Evolutionary conservation across 2,113 vertebrate species (phyloP), one percentile per base, ranked within the genome.

Genomic region (Planiliza haematocheilus): DNA sequence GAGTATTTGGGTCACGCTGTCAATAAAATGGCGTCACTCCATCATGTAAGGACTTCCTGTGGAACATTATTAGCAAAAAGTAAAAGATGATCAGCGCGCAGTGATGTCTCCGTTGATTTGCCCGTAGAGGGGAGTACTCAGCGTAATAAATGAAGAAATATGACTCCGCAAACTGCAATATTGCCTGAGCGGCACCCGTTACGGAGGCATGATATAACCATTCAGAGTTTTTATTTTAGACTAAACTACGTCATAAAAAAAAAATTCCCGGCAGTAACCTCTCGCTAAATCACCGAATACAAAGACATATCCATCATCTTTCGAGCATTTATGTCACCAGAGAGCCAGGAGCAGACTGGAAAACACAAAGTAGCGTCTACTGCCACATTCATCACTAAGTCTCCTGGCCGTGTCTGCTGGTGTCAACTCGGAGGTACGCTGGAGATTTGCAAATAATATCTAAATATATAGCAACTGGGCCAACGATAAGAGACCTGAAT

Each of bases 161-260:
- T 83, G 34, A 61, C 59, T 8, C 76, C 14, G 64, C 17, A 7
- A 84, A 76, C 70, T 65, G 56, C 59, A 68, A 70, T 78, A 56
- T 36, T 52, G 64, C 60, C 55, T 65, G 45, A 78, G 63, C 41
- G 55, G 77, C 77, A 69, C 79, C 55, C 16, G 2, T 77, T 88
- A 78, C 49, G 74, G 61, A 79, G 64, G 61, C 43, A 43, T 50
- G 37, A 76, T 81, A 80, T 74, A 77, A 77, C 82, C 80, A 82
- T 81, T 82, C 59, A 51, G 50, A 59, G 9, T 63, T 75, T 84
- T 85, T 74, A 81, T 86, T 79, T 81, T 58, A 58, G 24, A 74
- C 60, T 84, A 73, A 85, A 85, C 80, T 84, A 53, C 74, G 70
- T 71, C 60, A 46, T 86, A 76, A 81, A 88, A 75, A 73, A 51